Base-by-base conservation (phyloP, 2,113 vertebrate genomes). In the Lipophrys pholis region DNA sequence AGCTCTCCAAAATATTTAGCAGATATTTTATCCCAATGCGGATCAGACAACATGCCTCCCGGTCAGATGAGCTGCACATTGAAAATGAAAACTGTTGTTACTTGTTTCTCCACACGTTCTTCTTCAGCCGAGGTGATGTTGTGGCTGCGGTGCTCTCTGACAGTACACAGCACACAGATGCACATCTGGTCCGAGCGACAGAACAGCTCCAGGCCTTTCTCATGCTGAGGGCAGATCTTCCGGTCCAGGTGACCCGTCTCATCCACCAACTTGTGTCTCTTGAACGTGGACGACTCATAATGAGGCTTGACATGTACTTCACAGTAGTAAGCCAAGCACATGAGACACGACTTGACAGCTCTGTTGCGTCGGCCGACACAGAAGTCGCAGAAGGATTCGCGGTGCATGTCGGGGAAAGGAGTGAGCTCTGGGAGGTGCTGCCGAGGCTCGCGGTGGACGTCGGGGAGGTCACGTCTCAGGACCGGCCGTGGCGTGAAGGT, bases 301-400 rank as follows among this genome's bases (percentile, higher is more conserved):
- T 95, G 95, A 0, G 94, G 96, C 56, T 87, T 92, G 78, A 96
- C 73, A 3, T 96, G 95, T 0, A 90, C 90, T 75, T 94, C 93
- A 45, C 95, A 96, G 89, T 96, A 90, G 72, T 94, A 94, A 0
- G 80, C 93, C 17, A 95, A 45, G 11, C 95, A 96, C 53, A 77
- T 62, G 35, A 95, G 90, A 76, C 95, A 96, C 0, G 94, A 95
- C 76, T 94, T 94, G 12, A 95, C 84, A 0, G 88, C 94, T 65
- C 87, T 94, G 68, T 77, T 91, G 0, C 93, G 94, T 0, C 11
- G 36, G 5, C 90, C 94, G 0, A 94, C 90, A 62, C 95, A 96
- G 76, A 93, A 94, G 21, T 96, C 94, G 42, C 95, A 96, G 59
- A 87, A 87, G 21, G 93, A 87, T 0, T 90, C 92, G 0, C 53